These are phyloP conservation scores for Polymixis lichenea DNA, from an alignment of 2,888 invertebrate species.

Conservation along the genomic window DNA sequence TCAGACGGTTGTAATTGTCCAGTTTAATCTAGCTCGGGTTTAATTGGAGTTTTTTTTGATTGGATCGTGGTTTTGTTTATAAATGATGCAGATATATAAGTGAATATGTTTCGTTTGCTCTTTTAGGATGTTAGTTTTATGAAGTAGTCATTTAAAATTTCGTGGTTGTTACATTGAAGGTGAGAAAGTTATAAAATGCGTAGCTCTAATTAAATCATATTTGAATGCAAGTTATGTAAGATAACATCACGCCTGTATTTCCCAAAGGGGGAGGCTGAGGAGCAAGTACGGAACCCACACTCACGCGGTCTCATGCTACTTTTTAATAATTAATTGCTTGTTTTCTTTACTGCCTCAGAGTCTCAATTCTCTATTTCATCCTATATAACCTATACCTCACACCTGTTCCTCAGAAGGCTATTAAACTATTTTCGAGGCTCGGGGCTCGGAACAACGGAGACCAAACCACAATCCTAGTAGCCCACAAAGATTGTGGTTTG, in stretches of 20 bases:
- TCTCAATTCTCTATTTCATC: background rate
- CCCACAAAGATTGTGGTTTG: too few relatives aligned
- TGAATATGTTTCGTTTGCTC: background rate
- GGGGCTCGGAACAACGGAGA: background rate
- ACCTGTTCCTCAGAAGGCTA: background rate
- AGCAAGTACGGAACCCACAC: background rate
- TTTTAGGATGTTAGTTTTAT: background rate
- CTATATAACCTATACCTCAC: background rate
- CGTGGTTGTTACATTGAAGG: background rate
- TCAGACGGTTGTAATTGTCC: conserved; percentile 40
- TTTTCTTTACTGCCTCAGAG: background rate
- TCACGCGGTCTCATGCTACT: background rate
- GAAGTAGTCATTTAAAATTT: background rate
- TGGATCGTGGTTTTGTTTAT: background rate
- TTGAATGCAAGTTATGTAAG: background rate
- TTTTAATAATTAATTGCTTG: background rate
- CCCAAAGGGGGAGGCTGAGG: background rate
- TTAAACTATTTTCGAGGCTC: background rate
- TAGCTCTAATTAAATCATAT: too few relatives aligned
- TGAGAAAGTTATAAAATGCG: too few relatives aligned
- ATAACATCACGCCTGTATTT: too few relatives aligned
- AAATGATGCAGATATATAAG: background rate
- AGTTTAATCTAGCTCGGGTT: conserved; percentile 14
- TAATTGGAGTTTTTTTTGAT: conserved; percentile 28
- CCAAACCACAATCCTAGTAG: conserved; percentile 29